Evolutionary conservation across 2,888 invertebrate species (phyloP).

Genomic region (Lasioglossum villosulum): DNA sequence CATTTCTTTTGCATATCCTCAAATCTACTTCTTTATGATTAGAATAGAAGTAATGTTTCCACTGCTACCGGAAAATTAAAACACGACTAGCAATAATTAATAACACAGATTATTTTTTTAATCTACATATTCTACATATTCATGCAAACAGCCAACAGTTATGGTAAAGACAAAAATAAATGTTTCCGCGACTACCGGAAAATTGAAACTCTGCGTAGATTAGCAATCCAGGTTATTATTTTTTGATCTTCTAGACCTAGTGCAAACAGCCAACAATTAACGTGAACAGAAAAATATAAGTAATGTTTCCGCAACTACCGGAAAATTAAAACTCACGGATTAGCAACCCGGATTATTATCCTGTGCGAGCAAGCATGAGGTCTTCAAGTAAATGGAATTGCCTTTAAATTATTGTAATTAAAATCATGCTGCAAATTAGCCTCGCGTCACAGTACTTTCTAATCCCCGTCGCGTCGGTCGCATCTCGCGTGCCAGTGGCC

Average conservation of each 20-base stretch:
- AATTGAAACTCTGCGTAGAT: neutral
- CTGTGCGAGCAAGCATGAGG: neutral
- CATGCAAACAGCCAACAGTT: neutral
- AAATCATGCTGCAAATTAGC: neutral
- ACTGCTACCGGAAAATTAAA: too few relatives aligned
- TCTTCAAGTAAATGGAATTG: neutral
- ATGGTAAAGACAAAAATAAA: neutral
- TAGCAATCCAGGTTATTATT: too few relatives aligned
- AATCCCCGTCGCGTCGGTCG: neutral
- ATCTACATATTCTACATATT: too few relatives aligned
- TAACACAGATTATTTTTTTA: too few relatives aligned
- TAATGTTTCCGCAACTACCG: neutral
- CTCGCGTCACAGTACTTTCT: neutral
- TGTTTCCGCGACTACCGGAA: neutral
- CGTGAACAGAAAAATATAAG: neutral
- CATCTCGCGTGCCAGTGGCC: neutral
- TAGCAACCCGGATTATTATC: neutral
- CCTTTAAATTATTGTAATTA: neutral
- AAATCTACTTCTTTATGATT: neutral
- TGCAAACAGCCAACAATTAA: neutral
- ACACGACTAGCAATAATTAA: too few relatives aligned
- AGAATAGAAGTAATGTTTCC: too few relatives aligned
- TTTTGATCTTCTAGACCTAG: too few relatives aligned
- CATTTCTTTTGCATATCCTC: neutral
- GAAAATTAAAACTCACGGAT: neutral